Base-by-base conservation (phyloP, 2,888 invertebrate genomes). In the Lottia gigantea region DNA sequence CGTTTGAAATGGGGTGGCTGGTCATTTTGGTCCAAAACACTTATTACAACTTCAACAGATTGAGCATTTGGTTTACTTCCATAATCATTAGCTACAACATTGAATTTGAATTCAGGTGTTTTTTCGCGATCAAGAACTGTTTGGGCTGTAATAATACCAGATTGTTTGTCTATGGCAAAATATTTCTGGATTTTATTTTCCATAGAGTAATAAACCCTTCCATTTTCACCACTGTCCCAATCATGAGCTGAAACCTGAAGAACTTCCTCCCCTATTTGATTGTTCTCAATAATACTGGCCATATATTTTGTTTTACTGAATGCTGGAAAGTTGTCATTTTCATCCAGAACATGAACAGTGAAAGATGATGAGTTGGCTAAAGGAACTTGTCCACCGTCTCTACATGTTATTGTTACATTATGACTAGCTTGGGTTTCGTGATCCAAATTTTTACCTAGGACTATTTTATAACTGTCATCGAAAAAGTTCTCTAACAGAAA, bases 11-110 rank as follows among this genome's bases (percentile, higher is more conserved):
- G 92, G 0, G 98, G 98, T 23, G 94, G 92, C 85, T 98, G 97
- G 89, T 99, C 98, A 88, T 98, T 98, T 78, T 95, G 94, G 88
- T 99, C 98, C 68, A 95, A 89, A 0, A 99, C 96, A 86, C 95
- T 96, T 70, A 98, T 95, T 90, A 93, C 74, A 26, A 88, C 78
- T 11, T 81, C 75, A 0, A 85, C 81, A 16, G 91, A 3, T 94
- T 95, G n/a, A 94, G 95, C 86, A 94, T 94, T 68, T 93, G 94
- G 82, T 94, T 85, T 78, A 68, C 94, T 86, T 6, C 85, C 86
- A 70, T 76, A 69, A 76, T 97, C 97, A 3, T 94, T 93, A 0
- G 97, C 97, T 12, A 95, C 93, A 0, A 98, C 94, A 49, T 95
- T 92, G 88, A 98, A 96, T 89, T 95, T 95, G 86, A 98, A 97